Evolutionary conservation across 2,113 vertebrate species (phyloP).

Genomic region (Mesoclemmys tuberculata): DNA sequence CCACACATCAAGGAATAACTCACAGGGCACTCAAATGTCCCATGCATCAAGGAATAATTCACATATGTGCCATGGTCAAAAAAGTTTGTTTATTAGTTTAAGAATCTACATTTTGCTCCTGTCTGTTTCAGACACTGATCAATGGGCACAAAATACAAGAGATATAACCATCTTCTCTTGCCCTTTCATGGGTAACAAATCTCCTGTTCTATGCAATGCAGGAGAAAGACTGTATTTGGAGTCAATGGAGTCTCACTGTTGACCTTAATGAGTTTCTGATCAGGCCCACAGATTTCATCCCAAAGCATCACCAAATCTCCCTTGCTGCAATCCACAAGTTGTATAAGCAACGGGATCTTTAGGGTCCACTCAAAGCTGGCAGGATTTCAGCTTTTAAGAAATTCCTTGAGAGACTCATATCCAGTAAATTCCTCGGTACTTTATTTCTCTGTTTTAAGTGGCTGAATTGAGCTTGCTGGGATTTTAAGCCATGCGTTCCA

Average conservation of each 20-base stretch:
- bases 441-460: constrained; percentile 2
- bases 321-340: neutral
- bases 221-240: neutral
- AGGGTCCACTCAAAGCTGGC: too few relatives aligned
- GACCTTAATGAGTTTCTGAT: neutral
- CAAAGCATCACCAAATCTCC: neutral
- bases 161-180: neutral
- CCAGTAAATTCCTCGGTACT: too few relatives aligned
- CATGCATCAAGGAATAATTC: neutral
- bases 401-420: too few relatives aligned
- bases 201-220: neutral
- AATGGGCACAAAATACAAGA: neutral
- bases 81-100: neutral
- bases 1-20: too few relatives aligned
- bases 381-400: too few relatives aligned
- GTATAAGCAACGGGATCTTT: too few relatives aligned
- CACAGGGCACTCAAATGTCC: neutral
- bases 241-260: neutral
- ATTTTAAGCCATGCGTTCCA: too few relatives aligned
- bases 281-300: neutral
- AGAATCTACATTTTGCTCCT: neutral
- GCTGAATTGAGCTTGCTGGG: too few relatives aligned
- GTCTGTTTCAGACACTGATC: neutral
- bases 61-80: neutral
- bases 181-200: neutral